phyloP scores from a whole-genome alignment of 2,888 invertebrate species.

The Xestia rhomboidea region DNA sequence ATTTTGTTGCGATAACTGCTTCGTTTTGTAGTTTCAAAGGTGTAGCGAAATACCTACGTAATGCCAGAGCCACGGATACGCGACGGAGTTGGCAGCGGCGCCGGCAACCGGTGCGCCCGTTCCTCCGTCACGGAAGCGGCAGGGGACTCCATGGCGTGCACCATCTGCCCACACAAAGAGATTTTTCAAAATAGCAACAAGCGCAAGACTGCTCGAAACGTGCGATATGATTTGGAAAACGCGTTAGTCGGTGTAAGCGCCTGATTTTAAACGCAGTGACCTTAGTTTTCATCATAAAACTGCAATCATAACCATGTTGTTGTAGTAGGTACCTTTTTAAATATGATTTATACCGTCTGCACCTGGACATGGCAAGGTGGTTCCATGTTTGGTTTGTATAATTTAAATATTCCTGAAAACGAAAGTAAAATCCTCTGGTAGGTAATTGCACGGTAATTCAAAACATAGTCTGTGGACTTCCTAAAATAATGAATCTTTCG shows the following conservation, averaged over 20 bases:
- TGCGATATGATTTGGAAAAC: conserved; percentile 85
- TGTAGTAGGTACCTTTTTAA: neutral
- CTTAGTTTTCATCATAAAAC: neutral
- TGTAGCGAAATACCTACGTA: conserved; percentile 24
- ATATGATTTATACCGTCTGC: neutral
- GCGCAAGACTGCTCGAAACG: conserved; percentile 79
- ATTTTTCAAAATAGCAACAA: conserved; percentile 73
- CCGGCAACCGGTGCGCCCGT: conserved; percentile 48
- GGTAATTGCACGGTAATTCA: neutral
- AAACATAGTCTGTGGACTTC: neutral
- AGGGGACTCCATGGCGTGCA: conserved; percentile 61
- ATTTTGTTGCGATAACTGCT: conserved; percentile 44
- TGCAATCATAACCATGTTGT: neutral
- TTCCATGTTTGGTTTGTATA: neutral
- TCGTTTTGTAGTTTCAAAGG: conserved; percentile 60
- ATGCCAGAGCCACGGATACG: conserved; percentile 76
- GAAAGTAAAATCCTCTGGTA: neutral
- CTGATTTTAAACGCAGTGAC: conserved; percentile 25
- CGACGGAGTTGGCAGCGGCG: conserved; percentile 61
- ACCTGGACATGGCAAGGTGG: neutral
- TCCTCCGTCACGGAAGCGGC: conserved; percentile 62
- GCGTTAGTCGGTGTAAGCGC: conserved; percentile 84
- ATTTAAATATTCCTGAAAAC: neutral
- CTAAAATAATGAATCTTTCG: neutral
- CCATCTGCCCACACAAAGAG: conserved; percentile 58